Evolutionary conservation across 2,888 invertebrate genomes (phyloP).

Genomic region (Germaria angustata): DNA sequence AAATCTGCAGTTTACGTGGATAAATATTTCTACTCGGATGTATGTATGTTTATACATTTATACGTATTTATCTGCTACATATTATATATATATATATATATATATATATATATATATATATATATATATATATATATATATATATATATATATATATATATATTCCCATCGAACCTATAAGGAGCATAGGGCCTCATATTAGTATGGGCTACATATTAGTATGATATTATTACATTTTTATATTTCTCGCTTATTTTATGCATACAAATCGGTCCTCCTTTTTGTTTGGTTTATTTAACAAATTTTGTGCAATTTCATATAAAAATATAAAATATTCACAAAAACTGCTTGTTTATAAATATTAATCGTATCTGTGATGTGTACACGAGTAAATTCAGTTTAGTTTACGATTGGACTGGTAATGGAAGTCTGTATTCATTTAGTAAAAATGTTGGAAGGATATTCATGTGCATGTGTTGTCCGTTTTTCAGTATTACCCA

Average conservation of each 20-base stretch:
- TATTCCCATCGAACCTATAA: no score
- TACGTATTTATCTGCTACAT: not conserved
- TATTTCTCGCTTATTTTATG: not conserved
- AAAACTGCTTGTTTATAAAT: slow-evolving; percentile 20
- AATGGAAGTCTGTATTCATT: not conserved
- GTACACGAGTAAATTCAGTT: not conserved
- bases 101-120: no score
- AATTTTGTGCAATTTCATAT: slow-evolving; percentile 16
- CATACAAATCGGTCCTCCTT: not conserved
- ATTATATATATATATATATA: no score
- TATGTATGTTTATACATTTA: not conserved
- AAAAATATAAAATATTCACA: slow-evolving; percentile 13
- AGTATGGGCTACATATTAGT: not conserved
- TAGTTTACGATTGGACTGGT: not conserved
- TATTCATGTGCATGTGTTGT: not conserved
- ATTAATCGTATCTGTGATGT: not conserved
- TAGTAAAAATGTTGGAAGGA: not conserved
- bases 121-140: no score
- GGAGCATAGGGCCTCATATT: no score
- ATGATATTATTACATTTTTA: not conserved
- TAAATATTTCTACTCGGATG: not conserved
- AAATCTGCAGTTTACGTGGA: not conserved
- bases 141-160: not conserved
- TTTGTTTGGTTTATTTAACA: not conserved
- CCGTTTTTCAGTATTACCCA: no score